These are phyloP conservation scores for Helicorthomorpha holstii DNA, from an alignment of 1,140 invertebrate species.

Conservation along the genomic window DNA sequence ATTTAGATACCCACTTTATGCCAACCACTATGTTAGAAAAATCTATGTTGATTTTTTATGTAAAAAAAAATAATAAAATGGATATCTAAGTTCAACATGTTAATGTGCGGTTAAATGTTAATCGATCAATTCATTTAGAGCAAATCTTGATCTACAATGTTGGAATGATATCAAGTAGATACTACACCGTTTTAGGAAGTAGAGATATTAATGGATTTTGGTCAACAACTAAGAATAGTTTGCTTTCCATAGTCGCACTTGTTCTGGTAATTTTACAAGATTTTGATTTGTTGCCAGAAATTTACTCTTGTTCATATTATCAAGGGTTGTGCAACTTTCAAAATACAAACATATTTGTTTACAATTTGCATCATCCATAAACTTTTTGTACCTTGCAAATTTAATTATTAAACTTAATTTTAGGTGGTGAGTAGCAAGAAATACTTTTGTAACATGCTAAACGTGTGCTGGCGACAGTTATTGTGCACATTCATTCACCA, in stretches of 20 bases:
- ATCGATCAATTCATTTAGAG: slow-evolving; percentile 19
- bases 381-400: slow-evolving; percentile 9
- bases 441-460: slow-evolving; percentile 28
- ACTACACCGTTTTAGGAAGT: slow-evolving; percentile 32
- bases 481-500: slow-evolving; percentile 27
- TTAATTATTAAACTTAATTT: slow-evolving; percentile 26
- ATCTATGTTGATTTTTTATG: background rate
- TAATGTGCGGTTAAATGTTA: background rate
- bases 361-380: slow-evolving; percentile 3
- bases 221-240: slow-evolving; percentile 20
- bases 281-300: too few relatives aligned
- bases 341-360: slow-evolving; percentile 4
- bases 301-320: too few relatives aligned
- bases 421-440: too few relatives aligned
- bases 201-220: slow-evolving; percentile 29
- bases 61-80: background rate
- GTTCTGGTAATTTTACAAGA: slow-evolving; percentile 30
- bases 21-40: background rate
- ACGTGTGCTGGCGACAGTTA: slow-evolving; percentile 29
- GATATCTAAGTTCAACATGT: background rate
- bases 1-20: background rate
- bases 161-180: slow-evolving; percentile 33
- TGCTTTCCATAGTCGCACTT: slow-evolving; percentile 29
- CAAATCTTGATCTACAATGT: slow-evolving; percentile 34
- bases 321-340: slow-evolving; percentile 6